A percentile compares a stretch with the other conserved stretches of the same genome.
Conservation (phyloP, 2,888 invertebrate genomes). For the Hypomecis atomaria region DNA sequence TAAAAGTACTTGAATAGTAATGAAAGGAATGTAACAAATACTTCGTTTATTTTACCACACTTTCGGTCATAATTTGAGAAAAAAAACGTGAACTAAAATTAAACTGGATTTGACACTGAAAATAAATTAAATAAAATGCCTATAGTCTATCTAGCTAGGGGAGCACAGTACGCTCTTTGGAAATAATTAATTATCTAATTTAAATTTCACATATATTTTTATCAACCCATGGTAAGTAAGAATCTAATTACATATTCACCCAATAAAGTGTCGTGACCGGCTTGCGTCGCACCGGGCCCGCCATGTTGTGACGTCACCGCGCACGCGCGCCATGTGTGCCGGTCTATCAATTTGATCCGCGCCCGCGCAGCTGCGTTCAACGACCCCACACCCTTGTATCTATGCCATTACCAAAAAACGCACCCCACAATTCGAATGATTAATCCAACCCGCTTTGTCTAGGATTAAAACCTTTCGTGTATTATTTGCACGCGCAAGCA, state of each 20-base stretch:
- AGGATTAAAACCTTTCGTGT: conserved; percentile 60
- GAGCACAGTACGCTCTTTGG: too few species aligned
- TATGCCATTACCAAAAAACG: conserved; percentile 58
- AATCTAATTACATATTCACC: conserved; percentile 38
- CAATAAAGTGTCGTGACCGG: conserved; percentile 14
- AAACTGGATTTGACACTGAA: too few species aligned
- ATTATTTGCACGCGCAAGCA: conserved; percentile 70
- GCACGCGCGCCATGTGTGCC: conserved; percentile 62
- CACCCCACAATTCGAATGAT: conserved; percentile 74
- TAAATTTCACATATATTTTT: neutral
- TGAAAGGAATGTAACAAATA: too few species aligned
- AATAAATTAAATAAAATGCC: too few species aligned
- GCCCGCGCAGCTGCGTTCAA: conserved; percentile 78
- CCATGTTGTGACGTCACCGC: conserved; percentile 59
- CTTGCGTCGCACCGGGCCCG: conserved; percentile 33
- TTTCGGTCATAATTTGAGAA: too few species aligned
- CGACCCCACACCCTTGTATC: conserved; percentile 62
- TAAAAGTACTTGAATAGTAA: too few species aligned
- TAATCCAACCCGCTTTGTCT: conserved; percentile 77
- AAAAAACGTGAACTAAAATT: too few species aligned
- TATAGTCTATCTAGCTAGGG: too few species aligned
- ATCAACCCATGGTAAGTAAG: conserved; percentile 9
- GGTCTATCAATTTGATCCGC: conserved; percentile 78
- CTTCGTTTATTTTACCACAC: too few species aligned
- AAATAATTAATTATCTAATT: too few species aligned